These are phyloP conservation scores for Thinocorus orbignyianus DNA, from an alignment of 2,113 vertebrate genomes.

Conservation along the genomic window DNA sequence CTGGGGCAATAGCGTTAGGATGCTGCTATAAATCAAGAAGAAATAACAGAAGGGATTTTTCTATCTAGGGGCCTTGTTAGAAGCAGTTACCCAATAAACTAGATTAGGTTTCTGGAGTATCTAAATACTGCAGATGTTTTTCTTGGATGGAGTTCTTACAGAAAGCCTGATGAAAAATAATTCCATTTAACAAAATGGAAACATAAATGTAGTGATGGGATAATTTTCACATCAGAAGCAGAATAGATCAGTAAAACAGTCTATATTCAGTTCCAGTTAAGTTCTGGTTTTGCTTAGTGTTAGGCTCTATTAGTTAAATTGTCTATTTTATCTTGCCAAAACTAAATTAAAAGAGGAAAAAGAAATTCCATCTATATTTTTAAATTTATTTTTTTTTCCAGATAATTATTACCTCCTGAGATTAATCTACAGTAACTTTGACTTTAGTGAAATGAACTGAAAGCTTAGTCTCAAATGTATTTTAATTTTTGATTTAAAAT, in stretches of 20 bases:
- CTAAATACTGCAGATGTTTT: neutral
- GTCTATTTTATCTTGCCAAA: neutral
- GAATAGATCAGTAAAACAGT: neutral
- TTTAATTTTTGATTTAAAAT: conserved; percentile 20
- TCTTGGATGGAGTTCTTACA: neutral
- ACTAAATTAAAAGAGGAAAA: neutral
- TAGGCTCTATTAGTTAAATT: neutral
- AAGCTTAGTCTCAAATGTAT: neutral
- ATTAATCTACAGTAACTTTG: neutral
- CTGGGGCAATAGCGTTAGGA: neutral
- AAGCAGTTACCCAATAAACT: neutral
- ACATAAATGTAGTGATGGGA: neutral
- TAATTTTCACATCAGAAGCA: neutral
- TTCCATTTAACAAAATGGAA: neutral
- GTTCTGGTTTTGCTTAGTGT: neutral
- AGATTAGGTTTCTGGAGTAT: neutral
- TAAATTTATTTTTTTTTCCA: neutral
- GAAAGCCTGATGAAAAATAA: neutral
- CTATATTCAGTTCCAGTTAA: neutral
- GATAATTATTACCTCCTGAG: neutral
- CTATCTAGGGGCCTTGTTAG: neutral
- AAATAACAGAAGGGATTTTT: neutral
- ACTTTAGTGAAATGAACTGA: neutral
- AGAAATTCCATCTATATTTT: neutral
- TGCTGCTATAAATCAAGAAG: neutral